Evolutionary conservation across 2,797 vertebrate genomes (phyloP).

Genomic region (Octomys mimax): DNA sequence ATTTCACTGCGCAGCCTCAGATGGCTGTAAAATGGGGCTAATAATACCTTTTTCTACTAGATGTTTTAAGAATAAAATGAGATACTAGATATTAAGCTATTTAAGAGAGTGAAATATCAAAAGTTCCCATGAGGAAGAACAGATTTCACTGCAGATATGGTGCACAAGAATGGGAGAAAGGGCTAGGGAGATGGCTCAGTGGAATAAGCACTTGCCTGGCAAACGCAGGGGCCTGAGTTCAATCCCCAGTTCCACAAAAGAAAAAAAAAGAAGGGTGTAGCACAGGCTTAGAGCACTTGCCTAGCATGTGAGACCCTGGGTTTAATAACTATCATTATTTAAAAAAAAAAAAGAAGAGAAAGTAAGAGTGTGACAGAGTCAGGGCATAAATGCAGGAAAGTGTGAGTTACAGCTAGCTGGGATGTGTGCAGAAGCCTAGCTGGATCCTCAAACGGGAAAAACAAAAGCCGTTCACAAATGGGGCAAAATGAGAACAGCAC

Average conservation of each 20-base stretch:
- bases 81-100: background rate
- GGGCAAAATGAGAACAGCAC: too few relatives aligned
- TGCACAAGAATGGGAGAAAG: background rate
- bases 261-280: too few relatives aligned
- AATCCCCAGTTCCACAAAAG: too few relatives aligned
- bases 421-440: background rate
- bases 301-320: background rate
- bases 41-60: background rate
- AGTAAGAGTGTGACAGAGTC: background rate
- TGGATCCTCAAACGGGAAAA: background rate
- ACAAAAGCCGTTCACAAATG: background rate
- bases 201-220: too few relatives aligned
- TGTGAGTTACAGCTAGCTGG: background rate
- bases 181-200: too few relatives aligned
- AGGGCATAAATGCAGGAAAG: background rate
- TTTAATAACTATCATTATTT: background rate
- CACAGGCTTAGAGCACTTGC: background rate
- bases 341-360: background rate
- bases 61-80: constrained; percentile 1
- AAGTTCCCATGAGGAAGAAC: background rate
- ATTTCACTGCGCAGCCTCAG: background rate
- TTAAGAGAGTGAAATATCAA: background rate
- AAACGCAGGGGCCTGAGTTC: too few relatives aligned
- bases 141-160: background rate
- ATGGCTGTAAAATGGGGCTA: background rate